These are phyloP conservation scores for Pseudomyrmex pallidus DNA, from an alignment of 1,140 invertebrate genomes.

Conservation along the genomic window DNA sequence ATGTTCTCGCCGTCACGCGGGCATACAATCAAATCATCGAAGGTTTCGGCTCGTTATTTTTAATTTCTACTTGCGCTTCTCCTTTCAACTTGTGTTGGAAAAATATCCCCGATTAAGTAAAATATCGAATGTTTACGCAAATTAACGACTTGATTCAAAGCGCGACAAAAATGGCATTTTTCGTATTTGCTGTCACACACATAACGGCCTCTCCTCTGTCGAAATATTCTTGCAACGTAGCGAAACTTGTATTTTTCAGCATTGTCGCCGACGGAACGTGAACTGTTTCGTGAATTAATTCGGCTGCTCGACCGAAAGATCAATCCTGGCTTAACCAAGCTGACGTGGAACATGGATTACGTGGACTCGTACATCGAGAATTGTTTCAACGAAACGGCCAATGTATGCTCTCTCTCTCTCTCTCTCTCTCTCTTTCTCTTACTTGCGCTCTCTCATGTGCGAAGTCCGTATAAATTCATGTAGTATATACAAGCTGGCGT, in stretches of 20 bases:
- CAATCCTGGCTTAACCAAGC: slow-evolving; percentile 90
- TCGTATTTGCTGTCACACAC: slow-evolving; percentile 13
- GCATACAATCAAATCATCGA: slow-evolving; percentile 93
- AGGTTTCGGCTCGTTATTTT: slow-evolving; percentile 62
- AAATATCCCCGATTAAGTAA: background rate
- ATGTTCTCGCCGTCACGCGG: slow-evolving; percentile 90
- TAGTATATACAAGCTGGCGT: slow-evolving; percentile 29
- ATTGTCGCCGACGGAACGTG: slow-evolving; percentile 86
- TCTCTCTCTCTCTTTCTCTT: slow-evolving; percentile 15
- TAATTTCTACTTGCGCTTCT: background rate
- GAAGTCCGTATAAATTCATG: slow-evolving; percentile 61
- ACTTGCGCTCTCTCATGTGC: background rate
- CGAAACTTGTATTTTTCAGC: slow-evolving; percentile 76
- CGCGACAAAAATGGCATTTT: slow-evolving; percentile 27
- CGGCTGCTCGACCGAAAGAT: slow-evolving; percentile 90
- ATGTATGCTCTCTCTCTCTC: slow-evolving; percentile 83
- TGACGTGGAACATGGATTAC: slow-evolving; percentile 91
- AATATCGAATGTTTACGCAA: slow-evolving; percentile 31
- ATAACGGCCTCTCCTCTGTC: background rate
- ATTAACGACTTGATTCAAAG: slow-evolving; percentile 42
- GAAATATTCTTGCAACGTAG: slow-evolving; percentile 46
- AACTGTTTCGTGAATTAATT: slow-evolving; percentile 87
- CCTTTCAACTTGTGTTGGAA: background rate
- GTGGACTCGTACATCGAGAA: slow-evolving; percentile 92
- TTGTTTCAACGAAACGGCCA: slow-evolving; percentile 89